Evolutionary conservation across 2,888 invertebrate species (phyloP), one percentile per base, ranked within the genome.

Genomic region (Phaedon cochleariae): DNA sequence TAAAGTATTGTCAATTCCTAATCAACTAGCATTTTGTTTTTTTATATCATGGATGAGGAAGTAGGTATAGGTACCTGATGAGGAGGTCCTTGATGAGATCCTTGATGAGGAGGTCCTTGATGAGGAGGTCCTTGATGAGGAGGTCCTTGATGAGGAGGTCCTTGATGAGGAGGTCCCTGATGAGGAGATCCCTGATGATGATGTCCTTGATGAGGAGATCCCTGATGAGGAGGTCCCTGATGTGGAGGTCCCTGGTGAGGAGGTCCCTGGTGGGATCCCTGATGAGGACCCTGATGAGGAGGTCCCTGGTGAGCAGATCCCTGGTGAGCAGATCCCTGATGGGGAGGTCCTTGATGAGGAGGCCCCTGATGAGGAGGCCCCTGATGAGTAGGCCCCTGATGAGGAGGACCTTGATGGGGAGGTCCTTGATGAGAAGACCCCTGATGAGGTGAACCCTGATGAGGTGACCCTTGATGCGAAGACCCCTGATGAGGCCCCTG

Each of bases 111-210:
- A 26, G 26, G 26, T 17, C 74, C 77, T 29, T 73, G 72, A 53
- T 74, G 76, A 34, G 62, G 65, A 21, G 58, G 22, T 10, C 63
- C 65, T 54, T 73, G 70, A 55, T 72, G 75, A 7, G 77, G 73
- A 48, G 71, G 59, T 21, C 71, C 72, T 51, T 74, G 75, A 57
- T 77, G 77, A 1, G 69, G 65, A 7, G 62, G 64, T 6, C 59
- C 70, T 26, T 26, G 26, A 26, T 26, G 26, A 12, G 59, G 69
- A 21, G 61, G 68, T n/a, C 71, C 73, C 48, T 89, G 89, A 34
- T 54, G 54, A 15, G 7, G 41, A 34, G 31, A 10, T 34, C 9
- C 10, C 10, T 34, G 31, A 34, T 34, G 31, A 10, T 2, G 9
- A 34, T 4, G 31, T 34, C 31, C 31, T 34, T 34, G 31, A 34